Conservation (phyloP, 1,140 invertebrate genomes). For the Ruditapes philippinarum region DNA sequence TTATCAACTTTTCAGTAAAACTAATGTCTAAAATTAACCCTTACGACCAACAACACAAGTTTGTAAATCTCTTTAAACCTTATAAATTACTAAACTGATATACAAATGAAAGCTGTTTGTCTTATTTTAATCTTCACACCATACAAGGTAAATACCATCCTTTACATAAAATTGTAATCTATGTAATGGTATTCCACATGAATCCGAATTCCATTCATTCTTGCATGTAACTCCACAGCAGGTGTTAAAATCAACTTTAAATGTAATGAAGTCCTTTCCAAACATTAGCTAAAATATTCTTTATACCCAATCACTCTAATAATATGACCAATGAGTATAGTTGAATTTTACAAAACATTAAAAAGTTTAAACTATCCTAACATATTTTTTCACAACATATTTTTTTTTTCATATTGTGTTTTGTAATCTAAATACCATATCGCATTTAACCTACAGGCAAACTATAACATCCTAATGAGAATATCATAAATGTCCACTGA, state of each 20-base stretch:
- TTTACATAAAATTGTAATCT: conserved; percentile 6
- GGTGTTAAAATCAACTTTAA: not conserved
- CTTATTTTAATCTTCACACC: not conserved
- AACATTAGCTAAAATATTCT: too few relatives aligned
- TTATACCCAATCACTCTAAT: too few relatives aligned
- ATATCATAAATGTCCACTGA: too few relatives aligned
- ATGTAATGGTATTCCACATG: not conserved
- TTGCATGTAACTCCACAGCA: not conserved
- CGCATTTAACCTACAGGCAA: too few relatives aligned
- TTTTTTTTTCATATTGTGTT: too few relatives aligned
- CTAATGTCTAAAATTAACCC: not conserved
- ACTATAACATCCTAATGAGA: too few relatives aligned
- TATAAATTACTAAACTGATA: not conserved
- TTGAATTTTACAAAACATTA: too few relatives aligned
- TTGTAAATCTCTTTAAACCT: not conserved
- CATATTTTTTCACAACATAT: too few relatives aligned
- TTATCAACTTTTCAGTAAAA: not conserved
- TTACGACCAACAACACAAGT: not conserved
- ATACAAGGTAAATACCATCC: not conserved
- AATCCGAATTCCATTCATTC: conserved; percentile 13
- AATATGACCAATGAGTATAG: too few relatives aligned
- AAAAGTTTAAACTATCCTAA: too few relatives aligned
- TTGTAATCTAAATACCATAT: too few relatives aligned
- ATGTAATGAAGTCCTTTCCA: too few relatives aligned
- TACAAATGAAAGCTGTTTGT: not conserved